phyloP scores from a whole-genome alignment of 2,888 invertebrate species.

The Noctua fimbriata region DNA sequence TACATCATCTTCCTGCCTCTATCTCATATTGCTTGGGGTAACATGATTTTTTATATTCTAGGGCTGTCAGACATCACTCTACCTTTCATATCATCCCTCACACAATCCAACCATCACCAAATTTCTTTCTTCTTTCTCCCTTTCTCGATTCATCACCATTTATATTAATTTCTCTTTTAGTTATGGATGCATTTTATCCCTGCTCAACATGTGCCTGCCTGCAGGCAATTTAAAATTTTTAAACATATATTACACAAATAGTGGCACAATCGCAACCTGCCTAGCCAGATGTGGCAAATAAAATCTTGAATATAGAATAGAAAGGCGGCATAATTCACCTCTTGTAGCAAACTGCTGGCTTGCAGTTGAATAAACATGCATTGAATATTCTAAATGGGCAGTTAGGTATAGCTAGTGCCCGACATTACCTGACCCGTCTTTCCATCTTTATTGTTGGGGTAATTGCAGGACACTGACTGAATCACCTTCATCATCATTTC shows the following conservation, averaged over 20 bases:
- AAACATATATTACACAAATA: not conserved
- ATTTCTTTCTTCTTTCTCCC: too few species aligned
- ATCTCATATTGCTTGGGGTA: not conserved
- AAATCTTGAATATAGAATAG: not conserved
- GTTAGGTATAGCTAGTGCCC: not conserved
- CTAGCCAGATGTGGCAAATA: not conserved
- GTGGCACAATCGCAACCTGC: accelerated
- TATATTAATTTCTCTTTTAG: too few species aligned
- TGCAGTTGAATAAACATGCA: not conserved
- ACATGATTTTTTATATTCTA: not conserved
- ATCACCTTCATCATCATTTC: not conserved
- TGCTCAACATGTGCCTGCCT: not conserved
- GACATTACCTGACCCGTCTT: not conserved
- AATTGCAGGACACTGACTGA: not conserved
- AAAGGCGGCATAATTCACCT: not conserved
- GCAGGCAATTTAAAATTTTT: too few species aligned
- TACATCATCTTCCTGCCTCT: not conserved
- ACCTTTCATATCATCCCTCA: not conserved
- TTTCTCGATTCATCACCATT: not conserved
- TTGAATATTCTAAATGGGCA: not conserved
- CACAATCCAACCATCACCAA: too few species aligned
- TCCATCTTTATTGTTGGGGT: not conserved
- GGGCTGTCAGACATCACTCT: not conserved
- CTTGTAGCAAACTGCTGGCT: not conserved
- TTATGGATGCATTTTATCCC: not conserved